Evolutionary conservation across 2,888 invertebrate genomes (phyloP), one percentile per base, ranked within the genome.

Genomic region (Epinotia brunnichana): DNA sequence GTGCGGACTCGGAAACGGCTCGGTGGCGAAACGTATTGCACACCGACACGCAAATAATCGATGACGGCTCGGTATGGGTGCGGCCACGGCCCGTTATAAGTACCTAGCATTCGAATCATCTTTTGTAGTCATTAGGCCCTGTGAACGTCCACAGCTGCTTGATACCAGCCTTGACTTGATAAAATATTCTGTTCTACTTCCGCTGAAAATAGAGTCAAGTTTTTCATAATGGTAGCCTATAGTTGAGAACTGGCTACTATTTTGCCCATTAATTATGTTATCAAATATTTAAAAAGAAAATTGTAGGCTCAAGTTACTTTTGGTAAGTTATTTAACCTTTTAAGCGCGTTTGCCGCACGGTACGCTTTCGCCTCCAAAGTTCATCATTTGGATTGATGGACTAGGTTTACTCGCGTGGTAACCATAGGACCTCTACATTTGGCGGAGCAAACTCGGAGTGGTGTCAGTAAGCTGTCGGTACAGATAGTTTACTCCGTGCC

Each of bases 141-240:
- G 73, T n/a, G 73, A 73, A 69, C 51, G 2, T 59, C 24, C 15
- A 39, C 73, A 69, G 69, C 73, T 73, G 73, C 15, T 57, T 35
- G 35, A 35, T 35, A 35, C 13, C 44, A 35, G 19, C 71, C 35
- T 44, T 56, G 62, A 41, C 21, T 53, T 73, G 21, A 73, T 73
- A 59, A 73, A 73, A 69, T 41, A 73, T 69, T 62, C 44, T n/a
- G 13, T 15, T 53, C 62, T 41, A 63, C 57, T 57, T 61, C 44
- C 29, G 17, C 61, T 72, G 67, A 48, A 72, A 48, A 70, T 70
- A 64, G 24, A 10, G 35, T 24, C 11, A 35, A 69, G 15, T 29
- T 63, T 44, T 57, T 51, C 39, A 11, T 63, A 59, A 70, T 70
- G 39, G 35, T 59, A 70, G 51, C 35, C 29, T 15, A 19, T 19